These are phyloP conservation scores for Nautilus pompilius DNA, from an alignment of 1,140 invertebrate genomes.

Conservation along the genomic window DNA sequence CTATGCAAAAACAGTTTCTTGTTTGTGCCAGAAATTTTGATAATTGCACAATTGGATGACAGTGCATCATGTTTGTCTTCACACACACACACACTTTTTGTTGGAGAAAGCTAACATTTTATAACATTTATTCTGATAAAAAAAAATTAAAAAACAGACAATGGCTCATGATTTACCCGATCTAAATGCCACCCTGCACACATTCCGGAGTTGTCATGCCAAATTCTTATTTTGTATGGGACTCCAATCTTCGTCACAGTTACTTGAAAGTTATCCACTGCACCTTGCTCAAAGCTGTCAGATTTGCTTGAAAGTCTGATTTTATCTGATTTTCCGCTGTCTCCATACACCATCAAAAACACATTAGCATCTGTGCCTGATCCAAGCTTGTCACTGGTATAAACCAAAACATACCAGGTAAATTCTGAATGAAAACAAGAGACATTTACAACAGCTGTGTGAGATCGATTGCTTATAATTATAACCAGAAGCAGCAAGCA, in stretches of 20 bases:
- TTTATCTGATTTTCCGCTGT: slow-evolving; percentile 52
- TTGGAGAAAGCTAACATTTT: too few relatives aligned
- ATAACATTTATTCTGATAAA: too few relatives aligned
- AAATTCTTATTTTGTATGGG: slow-evolving; percentile 52
- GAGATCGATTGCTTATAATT: too few relatives aligned
- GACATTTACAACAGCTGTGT: too few relatives aligned
- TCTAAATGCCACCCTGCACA: slow-evolving; percentile 52
- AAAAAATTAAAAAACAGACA: neutral
- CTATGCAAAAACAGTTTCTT: too few relatives aligned
- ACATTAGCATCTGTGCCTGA: slow-evolving; percentile 53
- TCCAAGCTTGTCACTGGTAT: slow-evolving; percentile 41
- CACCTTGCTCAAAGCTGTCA: slow-evolving; percentile 50
- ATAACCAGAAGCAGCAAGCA: neutral
- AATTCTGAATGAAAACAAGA: slow-evolving; percentile 35
- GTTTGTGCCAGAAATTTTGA: too few relatives aligned
- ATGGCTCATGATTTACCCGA: slow-evolving; percentile 26
- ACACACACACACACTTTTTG: too few relatives aligned
- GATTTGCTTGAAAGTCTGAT: slow-evolving; percentile 44
- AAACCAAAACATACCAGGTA: slow-evolving; percentile 48
- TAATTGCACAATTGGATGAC: too few relatives aligned
- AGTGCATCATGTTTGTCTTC: too few relatives aligned
- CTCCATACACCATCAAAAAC: slow-evolving; percentile 45
- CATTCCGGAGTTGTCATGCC: slow-evolving; percentile 50
- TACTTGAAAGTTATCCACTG: slow-evolving; percentile 48
- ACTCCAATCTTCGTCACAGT: slow-evolving; percentile 44